Evolutionary conservation across 2,113 vertebrate genomes (phyloP), one percentile per base, ranked within the genome.

Genomic region (Sinocyclocheilus anophthalmus): DNA sequence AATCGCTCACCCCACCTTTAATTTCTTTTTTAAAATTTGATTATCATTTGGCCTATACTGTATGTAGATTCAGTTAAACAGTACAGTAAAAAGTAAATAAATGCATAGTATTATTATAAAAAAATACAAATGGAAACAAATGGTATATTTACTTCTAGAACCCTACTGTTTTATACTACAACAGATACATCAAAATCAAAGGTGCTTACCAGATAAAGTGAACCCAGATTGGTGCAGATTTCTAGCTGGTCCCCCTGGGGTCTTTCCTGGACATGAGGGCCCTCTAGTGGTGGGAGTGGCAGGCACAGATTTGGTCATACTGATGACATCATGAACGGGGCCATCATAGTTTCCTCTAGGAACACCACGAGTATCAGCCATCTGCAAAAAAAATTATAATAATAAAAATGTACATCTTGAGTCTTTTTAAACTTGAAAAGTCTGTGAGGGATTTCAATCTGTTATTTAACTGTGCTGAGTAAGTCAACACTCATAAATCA

Each of bases 161-260:
- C n/a, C 61, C 24, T 63, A 3, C 11, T 24, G 11, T 65, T 26
- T 65, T 26, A 26, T 0, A 30, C 63, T 30, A 7, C 24, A 30
- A 5, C 14, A 6, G 9, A 8, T 1, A 69, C 13, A 57, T 5
- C 16, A 37, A 83, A 65, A 30, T 0, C 72, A 48, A 39, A 24
- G 24, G 42, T 42, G 30, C 50, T 83, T 94, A 99, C 98, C 97
- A 0, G 98, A 97, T 8, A 99, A 91, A 65, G 96, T 99, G 94
- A 99, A 99, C 18, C 98, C 97, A 1, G 98, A 99, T 87, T 95
- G 97, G 91, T 99, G 98, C 59, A 98, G 95, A 91, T 98, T 98
- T 76, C 97, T 95, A 72, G 93, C 89, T 0, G 96, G 91, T 0
- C 90, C 90, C 0, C 87, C 82, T 0, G 87, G 91, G 59, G 92